These are phyloP conservation scores for Oegoconia quadripuncta DNA, from an alignment of 2,888 invertebrate genomes.

Conservation along the genomic window DNA sequence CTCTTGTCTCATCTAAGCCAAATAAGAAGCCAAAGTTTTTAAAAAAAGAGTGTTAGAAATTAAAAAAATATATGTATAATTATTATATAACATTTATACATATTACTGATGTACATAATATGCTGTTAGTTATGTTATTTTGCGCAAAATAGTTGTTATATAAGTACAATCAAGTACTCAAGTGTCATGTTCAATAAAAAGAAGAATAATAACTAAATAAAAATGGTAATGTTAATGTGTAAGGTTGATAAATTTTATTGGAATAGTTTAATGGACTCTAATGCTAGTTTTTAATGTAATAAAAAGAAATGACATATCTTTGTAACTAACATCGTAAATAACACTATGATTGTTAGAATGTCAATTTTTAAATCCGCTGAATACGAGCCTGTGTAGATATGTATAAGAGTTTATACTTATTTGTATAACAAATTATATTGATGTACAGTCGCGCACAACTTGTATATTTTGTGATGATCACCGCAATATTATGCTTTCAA, in stretches of 20 bases:
- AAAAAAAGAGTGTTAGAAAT: conserved; percentile 28
- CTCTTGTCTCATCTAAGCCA: conserved; percentile 59
- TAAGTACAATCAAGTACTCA: conserved; percentile 54
- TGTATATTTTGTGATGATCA: conserved; percentile 49
- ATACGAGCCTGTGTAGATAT: conserved; percentile 32
- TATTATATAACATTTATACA: conserved; percentile 14
- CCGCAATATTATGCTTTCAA: conserved; percentile 44
- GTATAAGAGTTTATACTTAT: conserved; percentile 31
- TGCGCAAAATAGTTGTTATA: conserved; percentile 32
- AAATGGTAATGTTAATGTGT: conserved; percentile 25
- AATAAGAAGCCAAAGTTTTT: conserved; percentile 69
- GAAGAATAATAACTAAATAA: conserved; percentile 24
- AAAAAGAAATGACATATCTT: conserved; percentile 56
- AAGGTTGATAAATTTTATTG: conserved; percentile 25
- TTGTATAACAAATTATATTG: conserved; percentile 23
- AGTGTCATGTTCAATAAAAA: conserved; percentile 43
- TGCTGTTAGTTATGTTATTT: conserved; percentile 19
- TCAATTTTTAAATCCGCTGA: conserved; percentile 42
- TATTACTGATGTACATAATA: conserved; percentile 20
- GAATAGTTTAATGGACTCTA: conserved; percentile 14
- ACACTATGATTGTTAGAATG: conserved; percentile 26
- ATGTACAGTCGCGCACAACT: conserved; percentile 55
- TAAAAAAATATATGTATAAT: conserved; percentile 7
- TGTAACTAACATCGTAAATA: conserved; percentile 30
- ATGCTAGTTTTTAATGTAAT: conserved; percentile 20